Evolutionary conservation across 1,140 invertebrate genomes (phyloP).

Genomic region (Varroa destructor): DNA sequence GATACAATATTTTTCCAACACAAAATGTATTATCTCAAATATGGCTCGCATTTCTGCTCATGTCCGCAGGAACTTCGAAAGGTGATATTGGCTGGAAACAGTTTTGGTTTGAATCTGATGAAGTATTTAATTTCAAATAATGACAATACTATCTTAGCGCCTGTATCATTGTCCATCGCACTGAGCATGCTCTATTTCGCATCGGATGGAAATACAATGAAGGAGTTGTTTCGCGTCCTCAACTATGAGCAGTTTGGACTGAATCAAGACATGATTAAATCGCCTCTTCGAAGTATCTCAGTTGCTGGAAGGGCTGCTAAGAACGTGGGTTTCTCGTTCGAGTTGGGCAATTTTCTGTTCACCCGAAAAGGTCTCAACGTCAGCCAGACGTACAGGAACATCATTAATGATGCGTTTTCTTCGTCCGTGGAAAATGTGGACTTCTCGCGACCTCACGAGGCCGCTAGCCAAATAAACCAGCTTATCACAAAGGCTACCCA

Average conservation of each 20-base stretch:
- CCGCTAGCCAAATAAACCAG: not conserved
- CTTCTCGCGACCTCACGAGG: conserved; percentile 1
- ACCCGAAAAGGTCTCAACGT: conserved; percentile 7
- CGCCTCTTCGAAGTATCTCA: not conserved
- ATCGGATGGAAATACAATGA: conserved; percentile 4
- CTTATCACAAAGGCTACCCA: conserved; percentile 2
- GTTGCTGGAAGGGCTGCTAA: conserved; percentile 9
- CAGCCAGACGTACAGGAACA: not conserved
- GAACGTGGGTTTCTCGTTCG: not conserved
- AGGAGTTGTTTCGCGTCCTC: not conserved
- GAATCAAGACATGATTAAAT: not conserved
- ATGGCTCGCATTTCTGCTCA: no score
- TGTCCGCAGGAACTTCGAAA: conserved; percentile 1
- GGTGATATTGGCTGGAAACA: conserved; percentile 8
- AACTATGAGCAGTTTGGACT: conserved; percentile 2
- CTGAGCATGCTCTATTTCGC: conserved; percentile 18
- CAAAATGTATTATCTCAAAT: no score
- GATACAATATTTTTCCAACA: no score
- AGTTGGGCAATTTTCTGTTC: conserved; percentile 21
- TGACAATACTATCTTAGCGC: conserved; percentile 15
- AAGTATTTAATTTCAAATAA: not conserved
- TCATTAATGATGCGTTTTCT: not conserved
- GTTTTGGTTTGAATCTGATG: conserved; percentile 20
- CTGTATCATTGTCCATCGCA: conserved; percentile 8
- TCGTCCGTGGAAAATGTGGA: conserved; percentile 6